Percentiles rank a stretch among this genome's conserved stretches.
These are phyloP conservation scores for Mactra quadrangularis DNA, from an alignment of 1,140 invertebrate genomes.

Conservation along the genomic window DNA sequence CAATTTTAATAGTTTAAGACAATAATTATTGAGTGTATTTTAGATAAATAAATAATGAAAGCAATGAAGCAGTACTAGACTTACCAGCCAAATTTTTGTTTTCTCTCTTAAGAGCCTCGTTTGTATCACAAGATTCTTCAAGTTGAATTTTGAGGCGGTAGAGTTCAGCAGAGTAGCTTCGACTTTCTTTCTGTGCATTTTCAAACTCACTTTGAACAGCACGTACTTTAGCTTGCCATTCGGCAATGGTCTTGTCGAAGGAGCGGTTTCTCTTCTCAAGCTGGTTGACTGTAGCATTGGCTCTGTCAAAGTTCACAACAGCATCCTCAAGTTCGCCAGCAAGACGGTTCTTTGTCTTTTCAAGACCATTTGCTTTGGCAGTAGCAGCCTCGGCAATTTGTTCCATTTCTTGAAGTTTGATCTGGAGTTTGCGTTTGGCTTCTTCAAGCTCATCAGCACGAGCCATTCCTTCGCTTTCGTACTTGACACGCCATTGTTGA, in stretches of 20 bases:
- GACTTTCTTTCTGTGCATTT: conserved; percentile 99
- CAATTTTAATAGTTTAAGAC: too few species aligned
- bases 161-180: conserved; percentile 99
- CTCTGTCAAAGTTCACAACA: conserved; percentile 78
- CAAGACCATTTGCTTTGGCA: conserved; percentile 98
- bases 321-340: conserved; percentile 45
- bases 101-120: conserved; percentile 98
- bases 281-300: conserved; percentile 96
- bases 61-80: conserved; percentile 83
- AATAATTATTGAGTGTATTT: too few species aligned
- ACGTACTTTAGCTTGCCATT: conserved; percentile 99
- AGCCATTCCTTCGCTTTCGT: conserved; percentile 48
- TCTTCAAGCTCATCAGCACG: conserved; percentile 94
- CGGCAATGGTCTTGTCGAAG: conserved; percentile 99
- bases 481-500: conserved; percentile 88
- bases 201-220: conserved; percentile 98
- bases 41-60: conserved; percentile 88
- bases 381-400: conserved; percentile 99
- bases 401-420: conserved; percentile 97
- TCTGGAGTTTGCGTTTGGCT: conserved; percentile 98
- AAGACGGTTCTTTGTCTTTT: conserved; percentile 81
- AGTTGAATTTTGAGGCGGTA: conserved; percentile 99
- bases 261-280: conserved; percentile 99
- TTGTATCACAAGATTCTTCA: conserved; percentile 97
- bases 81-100: conserved; percentile 98